Evolutionary conservation across 2,113 vertebrate species (phyloP).

Genomic region (Nicator chloris): DNA sequence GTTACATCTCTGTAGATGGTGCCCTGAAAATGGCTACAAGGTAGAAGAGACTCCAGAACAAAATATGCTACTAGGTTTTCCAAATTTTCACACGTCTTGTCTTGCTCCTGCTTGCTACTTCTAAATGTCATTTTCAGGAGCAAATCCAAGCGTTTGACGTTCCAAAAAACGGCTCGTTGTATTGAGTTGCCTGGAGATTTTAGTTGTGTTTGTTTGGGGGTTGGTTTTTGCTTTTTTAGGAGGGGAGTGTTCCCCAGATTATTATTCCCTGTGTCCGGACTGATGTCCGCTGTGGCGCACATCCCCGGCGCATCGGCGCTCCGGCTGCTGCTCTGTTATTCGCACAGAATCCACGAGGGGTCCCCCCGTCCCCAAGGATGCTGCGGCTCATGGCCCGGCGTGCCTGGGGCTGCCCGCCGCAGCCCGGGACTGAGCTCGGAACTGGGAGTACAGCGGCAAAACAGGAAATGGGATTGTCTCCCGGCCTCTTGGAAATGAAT

Average conservation of each 20-base stretch:
- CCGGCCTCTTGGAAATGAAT: not conserved
- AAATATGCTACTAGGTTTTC: not conserved
- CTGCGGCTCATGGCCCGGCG: not conserved
- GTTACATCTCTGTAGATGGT: not conserved
- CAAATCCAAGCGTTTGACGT: not conserved
- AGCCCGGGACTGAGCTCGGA: not conserved
- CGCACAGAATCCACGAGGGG: not conserved
- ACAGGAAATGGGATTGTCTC: not conserved
- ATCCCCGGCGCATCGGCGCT: not conserved
- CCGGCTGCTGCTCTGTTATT: not conserved
- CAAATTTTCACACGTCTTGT: not conserved
- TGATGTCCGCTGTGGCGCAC: not conserved
- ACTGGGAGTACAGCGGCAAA: not conserved
- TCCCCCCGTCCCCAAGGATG: conserved; percentile 6
- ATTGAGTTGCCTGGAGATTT: not conserved
- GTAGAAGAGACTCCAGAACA: not conserved
- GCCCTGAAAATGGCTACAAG: not conserved
- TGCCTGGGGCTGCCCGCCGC: not conserved
- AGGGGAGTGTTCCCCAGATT: fast-evolving
- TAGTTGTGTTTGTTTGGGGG: too few relatives aligned
- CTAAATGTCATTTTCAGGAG: not conserved
- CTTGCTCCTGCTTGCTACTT: not conserved
- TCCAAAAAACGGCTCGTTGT: not conserved
- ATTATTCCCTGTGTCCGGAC: not conserved
- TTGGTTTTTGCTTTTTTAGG: not conserved